Conservation (phyloP, 2,113 vertebrate genomes). For the Pedetes capensis region DNA sequence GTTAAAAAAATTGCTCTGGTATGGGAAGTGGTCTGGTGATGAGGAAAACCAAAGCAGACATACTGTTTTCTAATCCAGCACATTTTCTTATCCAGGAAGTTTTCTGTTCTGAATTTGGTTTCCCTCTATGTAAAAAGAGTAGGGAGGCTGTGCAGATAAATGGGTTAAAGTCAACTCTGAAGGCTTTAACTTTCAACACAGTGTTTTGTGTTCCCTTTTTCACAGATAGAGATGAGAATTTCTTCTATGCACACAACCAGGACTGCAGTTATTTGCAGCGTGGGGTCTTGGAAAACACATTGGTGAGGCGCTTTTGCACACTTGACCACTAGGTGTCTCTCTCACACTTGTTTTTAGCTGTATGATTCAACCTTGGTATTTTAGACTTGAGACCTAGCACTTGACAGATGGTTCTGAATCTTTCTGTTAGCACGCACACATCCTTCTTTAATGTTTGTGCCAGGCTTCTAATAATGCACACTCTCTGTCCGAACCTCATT, state of each 20-base stretch:
- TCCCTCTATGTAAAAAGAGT: background rate
- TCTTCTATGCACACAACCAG: fast-evolving
- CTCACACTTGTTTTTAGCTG: background rate
- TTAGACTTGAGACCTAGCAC: background rate
- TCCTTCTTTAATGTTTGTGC: background rate
- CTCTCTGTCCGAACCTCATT: background rate
- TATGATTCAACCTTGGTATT: fast-evolving
- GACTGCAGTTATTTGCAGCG: fast-evolving
- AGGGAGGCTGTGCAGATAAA: background rate
- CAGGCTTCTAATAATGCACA: background rate
- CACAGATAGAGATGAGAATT: background rate
- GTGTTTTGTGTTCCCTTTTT: background rate
- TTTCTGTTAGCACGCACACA: fast-evolving
- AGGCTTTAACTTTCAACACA: background rate
- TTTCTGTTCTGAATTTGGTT: background rate
- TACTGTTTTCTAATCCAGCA: background rate
- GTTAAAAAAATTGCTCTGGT: background rate
- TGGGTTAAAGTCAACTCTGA: background rate
- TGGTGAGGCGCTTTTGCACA: background rate
- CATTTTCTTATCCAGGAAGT: background rate
- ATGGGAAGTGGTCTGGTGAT: background rate
- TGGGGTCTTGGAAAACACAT: fast-evolving
- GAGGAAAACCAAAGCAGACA: background rate
- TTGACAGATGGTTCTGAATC: background rate
- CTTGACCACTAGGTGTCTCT: constrained; percentile 9